Evolutionary conservation across 2,797 vertebrate genomes (phyloP), one percentile per base, ranked within the genome.

Genomic region (Pseudochaenichthys georgianus): DNA sequence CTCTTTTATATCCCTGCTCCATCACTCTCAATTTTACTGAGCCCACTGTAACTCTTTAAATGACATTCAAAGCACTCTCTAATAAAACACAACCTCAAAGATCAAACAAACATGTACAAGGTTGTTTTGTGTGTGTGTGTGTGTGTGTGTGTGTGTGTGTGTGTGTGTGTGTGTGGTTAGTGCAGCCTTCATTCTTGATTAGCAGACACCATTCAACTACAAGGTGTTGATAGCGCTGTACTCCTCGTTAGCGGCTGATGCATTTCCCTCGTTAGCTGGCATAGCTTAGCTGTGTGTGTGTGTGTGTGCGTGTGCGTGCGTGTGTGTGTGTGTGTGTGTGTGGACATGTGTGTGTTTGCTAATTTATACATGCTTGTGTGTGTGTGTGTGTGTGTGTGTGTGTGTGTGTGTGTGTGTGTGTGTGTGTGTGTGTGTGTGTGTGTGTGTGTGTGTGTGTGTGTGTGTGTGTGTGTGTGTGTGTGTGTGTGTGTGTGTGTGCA

Each of bases 181-280:
- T 38, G 61, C 10, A 76, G 70, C 81, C 47, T 64, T 88, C 83
- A 55, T 47, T 79, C 54, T 54, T 58, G 77, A 91, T 90, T 89
- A 90, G 81, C 76, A 66, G 70, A 73, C 28, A 8, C 74, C 77
- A 52, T 84, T 78, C 77, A 78, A 85, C 69, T 78, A 88, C 82
- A 84, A 89, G 79, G 81, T 86, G 83, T 78, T 77, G 76, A 89
- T 85, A 67, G 83, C 3, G 66, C 70, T 73, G 78, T 68, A 61
- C 80, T 83, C 70, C 90, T 91, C 15, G 74, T 90, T 91, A 90
- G 77, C 12, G 9, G 79, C 78, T 83, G 87, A 86, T 80, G 84
- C 75, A 85, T 84, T 68, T 81, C 73, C 88, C 89, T 89, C 51
- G 74, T 91, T 91, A 84, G 79, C 66, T 48, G 77, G 61, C 81